Conservation (phyloP, 2,888 invertebrate species). For the Oscheius onirici region DNA sequence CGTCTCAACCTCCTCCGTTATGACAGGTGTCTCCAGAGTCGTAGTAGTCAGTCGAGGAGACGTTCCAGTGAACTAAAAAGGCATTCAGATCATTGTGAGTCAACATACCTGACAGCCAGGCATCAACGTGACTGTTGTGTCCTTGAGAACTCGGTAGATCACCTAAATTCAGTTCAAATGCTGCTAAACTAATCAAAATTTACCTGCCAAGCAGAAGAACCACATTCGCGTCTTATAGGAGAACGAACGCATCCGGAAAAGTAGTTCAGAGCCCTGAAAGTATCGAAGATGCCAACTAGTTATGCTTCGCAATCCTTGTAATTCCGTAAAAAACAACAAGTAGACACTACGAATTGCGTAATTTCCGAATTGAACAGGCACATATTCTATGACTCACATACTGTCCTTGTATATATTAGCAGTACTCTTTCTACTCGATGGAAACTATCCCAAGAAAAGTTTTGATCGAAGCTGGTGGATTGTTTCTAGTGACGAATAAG, state of each 20-base stretch:
- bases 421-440: no score
- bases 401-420: no score
- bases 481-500: no score
- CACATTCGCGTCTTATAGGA: constrained; percentile 30
- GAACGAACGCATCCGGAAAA: constrained; percentile 35
- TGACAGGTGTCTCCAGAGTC: not conserved
- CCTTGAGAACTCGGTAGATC: constrained; percentile 69
- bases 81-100: no score
- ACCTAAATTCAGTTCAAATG: constrained; percentile 38
- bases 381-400: no score
- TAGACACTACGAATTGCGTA: no score
- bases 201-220: constrained; percentile 55
- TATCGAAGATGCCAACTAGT: no score
- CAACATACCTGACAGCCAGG: constrained; percentile 61
- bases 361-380: no score
- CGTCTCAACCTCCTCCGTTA: not conserved
- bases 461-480: no score
- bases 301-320: no score
- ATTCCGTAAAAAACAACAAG: no score
- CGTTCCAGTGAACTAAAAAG: constrained; percentile 55
- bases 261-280: constrained; percentile 31
- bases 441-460: no score
- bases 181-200: constrained; percentile 10
- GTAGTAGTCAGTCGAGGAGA: constrained; percentile 34
- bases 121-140: constrained; percentile 71